Percentiles rank a stretch among this genome's conserved stretches.
phyloP scores from a whole-genome alignment of 2,888 invertebrate genomes.

The Encarsia formosa region DNA sequence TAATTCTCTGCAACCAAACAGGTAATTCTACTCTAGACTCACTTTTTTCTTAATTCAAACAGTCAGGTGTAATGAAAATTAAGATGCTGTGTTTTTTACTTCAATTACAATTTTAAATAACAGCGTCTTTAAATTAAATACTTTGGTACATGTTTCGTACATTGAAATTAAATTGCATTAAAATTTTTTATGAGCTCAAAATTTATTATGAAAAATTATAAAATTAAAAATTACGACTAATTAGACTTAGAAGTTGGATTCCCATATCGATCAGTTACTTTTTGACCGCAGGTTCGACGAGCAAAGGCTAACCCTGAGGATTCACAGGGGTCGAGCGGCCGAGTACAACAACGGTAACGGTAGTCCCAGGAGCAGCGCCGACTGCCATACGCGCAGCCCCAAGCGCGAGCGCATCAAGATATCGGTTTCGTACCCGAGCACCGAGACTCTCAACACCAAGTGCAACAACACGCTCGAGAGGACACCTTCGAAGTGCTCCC shows the following conservation, averaged over 20 bases:
- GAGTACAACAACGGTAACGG: constrained; percentile 49
- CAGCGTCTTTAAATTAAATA: no score
- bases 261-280: no score
- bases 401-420: constrained; percentile 77
- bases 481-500: constrained; percentile 45
- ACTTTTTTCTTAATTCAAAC: no score
- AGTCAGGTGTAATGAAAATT: no score
- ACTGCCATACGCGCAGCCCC: constrained; percentile 42
- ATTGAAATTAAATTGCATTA: background rate
- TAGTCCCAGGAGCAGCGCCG: constrained; percentile 38
- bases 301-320: constrained; percentile 83
- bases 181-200: background rate
- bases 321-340: constrained; percentile 81
- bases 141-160: no score
- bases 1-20: no score
- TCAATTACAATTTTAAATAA: no score
- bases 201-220: no score
- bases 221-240: no score
- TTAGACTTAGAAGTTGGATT: no score
- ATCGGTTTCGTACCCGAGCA: constrained; percentile 80
- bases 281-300: constrained; percentile 71
- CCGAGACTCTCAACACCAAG: constrained; percentile 55
- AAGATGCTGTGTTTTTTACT: no score
- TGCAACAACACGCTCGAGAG: constrained; percentile 46
- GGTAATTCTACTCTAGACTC: no score